These are phyloP conservation scores for Pseudolycoriella hygida DNA, from an alignment of 2,888 invertebrate genomes.

Conservation along the genomic window DNA sequence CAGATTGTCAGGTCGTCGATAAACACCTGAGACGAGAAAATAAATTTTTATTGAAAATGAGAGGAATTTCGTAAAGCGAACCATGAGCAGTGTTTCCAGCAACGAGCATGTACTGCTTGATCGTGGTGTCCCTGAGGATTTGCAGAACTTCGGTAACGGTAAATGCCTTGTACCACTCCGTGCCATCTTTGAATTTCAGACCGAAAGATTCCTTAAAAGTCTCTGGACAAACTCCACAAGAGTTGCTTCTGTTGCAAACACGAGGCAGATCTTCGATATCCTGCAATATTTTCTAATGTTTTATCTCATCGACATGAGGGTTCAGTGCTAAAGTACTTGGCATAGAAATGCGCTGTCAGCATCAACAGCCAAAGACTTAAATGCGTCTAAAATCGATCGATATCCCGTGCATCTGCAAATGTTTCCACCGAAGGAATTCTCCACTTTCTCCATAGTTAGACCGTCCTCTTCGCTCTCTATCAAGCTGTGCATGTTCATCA, in stretches of 20 bases:
- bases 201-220: conserved; percentile 16
- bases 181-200: conserved; percentile 14
- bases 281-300: conserved; percentile 21
- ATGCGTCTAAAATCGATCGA: conserved; percentile 58
- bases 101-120: conserved; percentile 38
- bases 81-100: conserved; percentile 60
- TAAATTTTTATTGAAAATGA: conserved; percentile 18
- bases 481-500: conserved; percentile 25
- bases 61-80: too few species aligned
- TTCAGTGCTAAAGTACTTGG: background rate
- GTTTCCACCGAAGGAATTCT: conserved; percentile 60
- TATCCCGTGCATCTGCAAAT: conserved; percentile 71
- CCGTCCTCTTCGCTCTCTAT: conserved; percentile 31
- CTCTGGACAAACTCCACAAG: conserved; percentile 21
- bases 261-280: conserved; percentile 27
- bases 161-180: conserved; percentile 39
- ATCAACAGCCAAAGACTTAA: conserved; percentile 53
- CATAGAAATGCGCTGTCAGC: conserved; percentile 27
- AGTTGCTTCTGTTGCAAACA: conserved; percentile 24
- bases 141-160: conserved; percentile 37
- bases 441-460: conserved; percentile 44
- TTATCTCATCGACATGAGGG: background rate
- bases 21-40: conserved; percentile 21
- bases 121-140: conserved; percentile 31
- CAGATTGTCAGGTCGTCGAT: conserved; percentile 27